These are phyloP conservation scores for Tylochromis polylepis DNA, from an alignment of 2,113 vertebrate genomes.

Conservation along the genomic window DNA sequence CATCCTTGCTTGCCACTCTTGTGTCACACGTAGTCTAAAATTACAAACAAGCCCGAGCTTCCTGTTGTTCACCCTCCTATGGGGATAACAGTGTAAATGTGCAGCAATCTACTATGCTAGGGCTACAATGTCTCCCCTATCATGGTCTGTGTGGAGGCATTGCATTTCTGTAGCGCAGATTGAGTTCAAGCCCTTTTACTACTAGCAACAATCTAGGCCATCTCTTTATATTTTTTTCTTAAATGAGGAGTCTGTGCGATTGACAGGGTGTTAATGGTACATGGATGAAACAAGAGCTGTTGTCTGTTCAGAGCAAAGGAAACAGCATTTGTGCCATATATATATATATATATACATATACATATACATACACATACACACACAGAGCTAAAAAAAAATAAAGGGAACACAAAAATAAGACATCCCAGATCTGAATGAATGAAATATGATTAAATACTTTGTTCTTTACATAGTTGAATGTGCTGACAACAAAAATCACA, in stretches of 20 bases:
- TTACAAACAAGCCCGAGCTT: constrained; percentile 46
- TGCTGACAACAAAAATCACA: too few relatives aligned
- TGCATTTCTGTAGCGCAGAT: constrained; percentile 35
- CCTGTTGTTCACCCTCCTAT: constrained; percentile 17
- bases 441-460: too few relatives aligned
- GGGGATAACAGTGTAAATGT: constrained; percentile 26
- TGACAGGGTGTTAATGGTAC: constrained; percentile 44
- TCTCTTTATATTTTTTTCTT: constrained; percentile 41
- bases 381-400: too few relatives aligned
- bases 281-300: constrained; percentile 25
- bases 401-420: too few relatives aligned
- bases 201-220: constrained; percentile 4
- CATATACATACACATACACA: too few relatives aligned
- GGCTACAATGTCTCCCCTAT: constrained; percentile 7
- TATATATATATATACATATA: too few relatives aligned
- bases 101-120: constrained; percentile 21
- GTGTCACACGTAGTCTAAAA: constrained; percentile 34
- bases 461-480: too few relatives aligned
- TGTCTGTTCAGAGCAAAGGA: constrained; percentile 7
- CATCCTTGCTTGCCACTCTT: background rate
- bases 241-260: constrained; percentile 33
- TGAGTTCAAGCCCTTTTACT: constrained; percentile 63
- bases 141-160: background rate
- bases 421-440: too few relatives aligned
- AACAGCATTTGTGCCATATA: background rate